A percentile compares a stretch with the other conserved stretches of the same genome.
Conservation (phyloP, 2,888 invertebrate species). For the Diaperis boleti region DNA sequence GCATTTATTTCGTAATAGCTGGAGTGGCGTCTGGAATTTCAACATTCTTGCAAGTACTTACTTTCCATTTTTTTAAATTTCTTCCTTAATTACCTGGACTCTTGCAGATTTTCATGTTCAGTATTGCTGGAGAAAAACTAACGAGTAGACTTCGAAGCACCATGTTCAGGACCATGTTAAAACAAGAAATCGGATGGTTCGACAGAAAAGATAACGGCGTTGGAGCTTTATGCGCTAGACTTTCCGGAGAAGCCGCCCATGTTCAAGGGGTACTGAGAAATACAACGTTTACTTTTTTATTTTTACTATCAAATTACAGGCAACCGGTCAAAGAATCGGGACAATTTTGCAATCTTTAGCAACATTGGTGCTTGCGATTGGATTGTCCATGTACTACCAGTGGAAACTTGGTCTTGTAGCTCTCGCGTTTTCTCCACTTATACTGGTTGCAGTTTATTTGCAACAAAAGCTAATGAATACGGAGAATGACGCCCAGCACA, state of each 20-base stretch:
- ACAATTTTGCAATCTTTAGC: slow-evolving; percentile 80
- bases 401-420: slow-evolving; percentile 82
- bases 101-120: slow-evolving; percentile 71
- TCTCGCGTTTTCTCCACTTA: slow-evolving; percentile 78
- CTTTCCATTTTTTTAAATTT: background rate
- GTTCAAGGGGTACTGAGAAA: slow-evolving; percentile 87
- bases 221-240: slow-evolving; percentile 79
- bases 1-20: slow-evolving; percentile 76
- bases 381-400: slow-evolving; percentile 77
- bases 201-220: slow-evolving; percentile 80
- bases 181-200: slow-evolving; percentile 82
- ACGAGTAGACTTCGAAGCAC: slow-evolving; percentile 78
- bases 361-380: slow-evolving; percentile 75
- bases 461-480: slow-evolving; percentile 76
- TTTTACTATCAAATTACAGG: slow-evolving; percentile 73
- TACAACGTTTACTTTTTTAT: too few species aligned
- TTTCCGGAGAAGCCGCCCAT: slow-evolving; percentile 82
- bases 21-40: slow-evolving; percentile 74
- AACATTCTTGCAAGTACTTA: slow-evolving; percentile 74
- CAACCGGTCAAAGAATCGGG: slow-evolving; percentile 84
- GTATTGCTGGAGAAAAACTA: slow-evolving; percentile 82
- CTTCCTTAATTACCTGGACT: background rate
- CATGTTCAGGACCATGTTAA: slow-evolving; percentile 76
- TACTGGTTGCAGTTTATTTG: slow-evolving; percentile 75
- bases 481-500: slow-evolving; percentile 77